A percentile compares a stretch with the other conserved stretches of the same genome.
Conservation (phyloP, 2,797 vertebrate species). For the Trichosurus vulpecula region DNA sequence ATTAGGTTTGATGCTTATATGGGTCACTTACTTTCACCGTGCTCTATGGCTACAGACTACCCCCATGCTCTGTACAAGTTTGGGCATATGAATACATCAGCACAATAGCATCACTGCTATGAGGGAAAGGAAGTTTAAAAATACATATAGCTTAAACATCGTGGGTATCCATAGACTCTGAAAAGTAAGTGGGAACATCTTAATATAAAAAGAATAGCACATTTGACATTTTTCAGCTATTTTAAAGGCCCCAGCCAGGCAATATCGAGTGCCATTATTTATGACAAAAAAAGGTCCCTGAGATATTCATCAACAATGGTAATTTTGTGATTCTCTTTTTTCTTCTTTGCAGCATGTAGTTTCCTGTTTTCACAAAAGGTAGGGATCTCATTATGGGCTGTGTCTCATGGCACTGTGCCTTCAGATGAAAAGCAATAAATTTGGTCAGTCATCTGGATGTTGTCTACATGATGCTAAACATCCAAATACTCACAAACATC, state of each 20-base stretch:
- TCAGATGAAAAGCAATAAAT: slow-evolving; percentile 23
- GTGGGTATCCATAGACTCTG: not conserved
- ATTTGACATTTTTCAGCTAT: not conserved
- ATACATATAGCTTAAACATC: not conserved
- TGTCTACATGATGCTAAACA: slow-evolving; percentile 27
- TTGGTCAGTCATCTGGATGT: slow-evolving; percentile 9
- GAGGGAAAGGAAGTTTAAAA: not conserved
- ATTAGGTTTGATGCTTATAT: not conserved
- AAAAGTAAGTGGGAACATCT: not conserved
- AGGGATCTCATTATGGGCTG: slow-evolving; percentile 17
- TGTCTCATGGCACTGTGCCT: not conserved
- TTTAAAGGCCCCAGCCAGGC: not conserved
- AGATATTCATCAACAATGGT: not conserved
- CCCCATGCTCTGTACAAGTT: not conserved
- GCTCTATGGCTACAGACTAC: not conserved
- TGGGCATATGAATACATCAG: not conserved
- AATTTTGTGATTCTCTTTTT: not conserved
- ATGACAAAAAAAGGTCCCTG: not conserved
- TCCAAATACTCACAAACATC: not conserved
- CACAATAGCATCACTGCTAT: not conserved
- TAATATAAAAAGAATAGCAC: not conserved
- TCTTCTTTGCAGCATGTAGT: slow-evolving; percentile 21
- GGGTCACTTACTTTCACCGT: not conserved
- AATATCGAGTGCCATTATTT: not conserved
- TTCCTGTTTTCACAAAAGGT: slow-evolving; percentile 24